These are phyloP conservation scores for Caenorhabditis sp. DNA, from an alignment of 2,888 invertebrate species.

Conservation along the genomic window DNA sequence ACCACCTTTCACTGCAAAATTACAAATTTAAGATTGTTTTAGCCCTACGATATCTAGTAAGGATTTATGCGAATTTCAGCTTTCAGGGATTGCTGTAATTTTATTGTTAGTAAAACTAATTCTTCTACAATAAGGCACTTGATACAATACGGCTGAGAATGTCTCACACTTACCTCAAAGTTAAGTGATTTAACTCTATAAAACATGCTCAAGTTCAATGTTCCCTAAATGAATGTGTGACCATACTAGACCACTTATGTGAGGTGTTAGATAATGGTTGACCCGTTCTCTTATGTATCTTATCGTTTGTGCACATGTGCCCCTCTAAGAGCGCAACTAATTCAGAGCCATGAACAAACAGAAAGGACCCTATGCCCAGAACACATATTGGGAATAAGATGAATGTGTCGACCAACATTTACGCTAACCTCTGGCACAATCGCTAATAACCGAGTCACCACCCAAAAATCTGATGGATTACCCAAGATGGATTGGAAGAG, in stretches of 20 bases:
- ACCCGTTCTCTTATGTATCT: conserved; percentile 41
- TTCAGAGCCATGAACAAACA: conserved; percentile 53
- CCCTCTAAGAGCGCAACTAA: conserved; percentile 31
- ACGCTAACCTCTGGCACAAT: conserved; percentile 37
- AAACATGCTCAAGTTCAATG: not conserved
- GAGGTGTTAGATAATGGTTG: conserved; percentile 25
- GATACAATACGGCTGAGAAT: not conserved
- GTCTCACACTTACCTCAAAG: not conserved
- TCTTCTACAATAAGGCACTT: too few species aligned
- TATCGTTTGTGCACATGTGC: conserved; percentile 52
- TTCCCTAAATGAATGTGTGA: not conserved
- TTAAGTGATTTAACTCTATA: too few species aligned
- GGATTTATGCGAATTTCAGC: too few species aligned
- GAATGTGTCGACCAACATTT: conserved; percentile 63
- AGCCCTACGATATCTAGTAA: too few species aligned
- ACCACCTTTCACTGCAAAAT: too few species aligned
- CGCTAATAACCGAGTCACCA: conserved; percentile 47
- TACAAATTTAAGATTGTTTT: too few species aligned
- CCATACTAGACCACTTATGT: not conserved
- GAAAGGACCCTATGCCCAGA: conserved; percentile 5
- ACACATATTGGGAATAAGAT: conserved; percentile 39
- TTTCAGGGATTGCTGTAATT: not conserved
- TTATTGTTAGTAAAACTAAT: not conserved
- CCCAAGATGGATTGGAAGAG: not conserved
- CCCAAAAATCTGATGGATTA: conserved; percentile 57